A percentile compares a stretch with the other conserved stretches of the same genome.
Evolutionary conservation across 2,113 vertebrate genomes (phyloP).

Genomic region (Deroptyus accipitrinus): DNA sequence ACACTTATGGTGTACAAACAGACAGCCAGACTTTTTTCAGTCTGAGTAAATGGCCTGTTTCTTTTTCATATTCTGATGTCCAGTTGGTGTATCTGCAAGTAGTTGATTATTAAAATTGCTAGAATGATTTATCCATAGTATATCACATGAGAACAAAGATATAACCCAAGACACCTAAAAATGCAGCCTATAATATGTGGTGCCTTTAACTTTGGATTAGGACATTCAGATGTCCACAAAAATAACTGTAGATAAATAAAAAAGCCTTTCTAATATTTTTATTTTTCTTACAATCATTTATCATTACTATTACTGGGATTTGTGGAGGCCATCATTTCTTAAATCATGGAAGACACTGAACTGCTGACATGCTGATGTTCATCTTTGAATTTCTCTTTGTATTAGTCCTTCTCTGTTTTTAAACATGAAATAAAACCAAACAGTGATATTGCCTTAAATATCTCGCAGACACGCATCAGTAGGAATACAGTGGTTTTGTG

Average conservation of each 20-base stretch:
- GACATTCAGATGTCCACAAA: background rate
- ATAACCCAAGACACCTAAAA: rapidly evolving
- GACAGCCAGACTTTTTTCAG: background rate
- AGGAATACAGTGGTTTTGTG: background rate
- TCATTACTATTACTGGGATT: background rate
- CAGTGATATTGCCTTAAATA: background rate
- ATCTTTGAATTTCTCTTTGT: background rate
- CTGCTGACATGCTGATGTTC: background rate
- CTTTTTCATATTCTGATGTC: background rate
- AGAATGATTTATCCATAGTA: rapidly evolving
- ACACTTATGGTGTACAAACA: background rate
- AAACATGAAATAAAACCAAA: background rate
- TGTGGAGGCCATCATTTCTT: background rate
- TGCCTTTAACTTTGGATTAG: background rate
- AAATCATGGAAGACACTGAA: background rate
- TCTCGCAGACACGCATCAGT: background rate
- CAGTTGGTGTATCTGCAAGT: background rate
- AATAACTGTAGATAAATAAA: background rate
- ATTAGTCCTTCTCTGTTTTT: background rate
- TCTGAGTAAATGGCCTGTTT: background rate
- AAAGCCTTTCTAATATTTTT: background rate
- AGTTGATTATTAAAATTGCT: background rate
- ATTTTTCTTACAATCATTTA: background rate
- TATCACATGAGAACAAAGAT: background rate
- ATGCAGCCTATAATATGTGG: background rate